Conservation (phyloP, 2,797 vertebrate genomes). For the Oreonectes daqikongensis region DNA sequence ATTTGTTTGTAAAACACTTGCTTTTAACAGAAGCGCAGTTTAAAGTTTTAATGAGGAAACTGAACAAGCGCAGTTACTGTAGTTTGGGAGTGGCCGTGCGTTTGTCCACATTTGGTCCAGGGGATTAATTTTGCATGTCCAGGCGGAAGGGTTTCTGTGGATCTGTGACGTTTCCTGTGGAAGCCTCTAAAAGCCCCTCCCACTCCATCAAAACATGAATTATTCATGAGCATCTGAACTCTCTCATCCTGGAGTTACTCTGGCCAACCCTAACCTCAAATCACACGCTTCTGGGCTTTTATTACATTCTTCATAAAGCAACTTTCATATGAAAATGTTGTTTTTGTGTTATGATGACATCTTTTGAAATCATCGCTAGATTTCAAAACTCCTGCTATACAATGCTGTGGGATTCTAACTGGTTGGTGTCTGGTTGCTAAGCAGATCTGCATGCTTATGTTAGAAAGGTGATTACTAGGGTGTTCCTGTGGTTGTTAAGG, state of each 20-base stretch:
- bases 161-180: slow-evolving; percentile 72
- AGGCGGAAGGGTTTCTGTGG: slow-evolving; percentile 71
- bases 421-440: neutral
- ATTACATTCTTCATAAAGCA: too few relatives aligned
- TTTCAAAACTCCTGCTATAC: too few relatives aligned
- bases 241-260: slow-evolving; percentile 56
- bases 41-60: too few relatives aligned
- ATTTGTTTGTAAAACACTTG: too few relatives aligned
- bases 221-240: slow-evolving; percentile 80
- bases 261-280: slow-evolving; percentile 63
- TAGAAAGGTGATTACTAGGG: neutral
- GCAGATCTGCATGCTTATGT: neutral
- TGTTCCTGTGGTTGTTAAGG: too few relatives aligned
- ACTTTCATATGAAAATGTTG: too few relatives aligned
- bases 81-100: slow-evolving; percentile 18
- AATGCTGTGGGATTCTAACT: neutral
- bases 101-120: slow-evolving; percentile 57
- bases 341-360: neutral
- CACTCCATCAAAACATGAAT: slow-evolving; percentile 74
- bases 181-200: slow-evolving; percentile 74
- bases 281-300: neutral
- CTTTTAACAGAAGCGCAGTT: too few relatives aligned
- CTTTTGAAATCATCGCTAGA: neutral
- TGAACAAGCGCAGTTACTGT: neutral
- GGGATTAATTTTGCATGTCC: slow-evolving; percentile 73